These are phyloP conservation scores for Parasteatoda tepidariorum DNA, from an alignment of 1,140 invertebrate species.

Conservation along the genomic window DNA sequence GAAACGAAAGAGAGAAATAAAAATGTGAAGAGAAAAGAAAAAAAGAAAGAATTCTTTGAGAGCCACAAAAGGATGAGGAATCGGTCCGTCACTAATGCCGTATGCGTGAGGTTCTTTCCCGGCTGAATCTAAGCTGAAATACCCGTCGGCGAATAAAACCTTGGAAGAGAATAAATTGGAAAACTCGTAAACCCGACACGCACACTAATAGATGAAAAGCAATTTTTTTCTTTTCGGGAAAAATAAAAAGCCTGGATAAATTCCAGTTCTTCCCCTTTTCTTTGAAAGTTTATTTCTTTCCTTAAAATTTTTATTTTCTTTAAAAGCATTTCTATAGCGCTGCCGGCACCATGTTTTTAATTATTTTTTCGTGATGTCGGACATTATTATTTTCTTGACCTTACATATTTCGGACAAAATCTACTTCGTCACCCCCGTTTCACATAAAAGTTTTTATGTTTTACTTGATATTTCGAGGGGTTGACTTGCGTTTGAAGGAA, in stretches of 20 bases:
- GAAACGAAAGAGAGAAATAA: not conserved
- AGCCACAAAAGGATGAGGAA: constrained; percentile 40
- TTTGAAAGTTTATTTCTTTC: not conserved
- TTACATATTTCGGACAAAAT: constrained; percentile 14
- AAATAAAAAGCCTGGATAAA: constrained; percentile 33
- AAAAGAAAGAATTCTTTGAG: not conserved
- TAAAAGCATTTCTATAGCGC: not conserved
- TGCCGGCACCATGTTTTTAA: constrained; percentile 19
- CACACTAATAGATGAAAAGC: constrained; percentile 56
- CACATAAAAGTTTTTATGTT: too few species aligned
- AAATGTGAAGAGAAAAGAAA: not conserved
- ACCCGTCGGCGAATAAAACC: constrained; percentile 58
- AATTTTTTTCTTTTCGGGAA: constrained; percentile 26
- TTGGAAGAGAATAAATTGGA: constrained; percentile 56
- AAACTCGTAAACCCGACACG: constrained; percentile 55
- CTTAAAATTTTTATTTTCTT: not conserved
- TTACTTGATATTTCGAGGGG: too few species aligned
- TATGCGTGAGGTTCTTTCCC: constrained; percentile 9
- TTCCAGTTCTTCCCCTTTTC: constrained; percentile 1
- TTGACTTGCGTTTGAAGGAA: too few species aligned
- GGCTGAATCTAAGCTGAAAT: constrained; percentile 31
- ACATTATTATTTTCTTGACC: not conserved
- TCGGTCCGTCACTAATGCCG: constrained; percentile 48
- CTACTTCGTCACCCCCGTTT: too few species aligned
- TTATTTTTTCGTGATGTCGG: not conserved